A percentile compares a stretch with the other conserved stretches of the same genome.
Conservation (phyloP, 2,888 invertebrate species). For the Trichogramma evanescens region DNA sequence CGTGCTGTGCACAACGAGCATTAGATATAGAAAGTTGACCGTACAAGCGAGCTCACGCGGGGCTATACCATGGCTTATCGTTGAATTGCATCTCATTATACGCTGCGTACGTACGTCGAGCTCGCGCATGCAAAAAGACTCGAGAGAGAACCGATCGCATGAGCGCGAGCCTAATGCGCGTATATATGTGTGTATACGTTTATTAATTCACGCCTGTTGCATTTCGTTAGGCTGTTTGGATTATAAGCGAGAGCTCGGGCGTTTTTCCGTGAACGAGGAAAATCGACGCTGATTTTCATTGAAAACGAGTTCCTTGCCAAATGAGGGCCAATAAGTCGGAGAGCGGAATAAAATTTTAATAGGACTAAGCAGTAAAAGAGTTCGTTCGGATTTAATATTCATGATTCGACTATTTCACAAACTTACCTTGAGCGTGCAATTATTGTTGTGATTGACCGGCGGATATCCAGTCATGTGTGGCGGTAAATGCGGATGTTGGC, state of each 20-base stretch:
- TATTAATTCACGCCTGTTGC: slow-evolving; percentile 10
- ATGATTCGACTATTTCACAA: background rate
- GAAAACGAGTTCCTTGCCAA: no score
- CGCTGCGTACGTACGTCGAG: background rate
- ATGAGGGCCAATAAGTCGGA: no score
- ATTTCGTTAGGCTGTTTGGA: no score
- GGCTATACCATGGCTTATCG: slow-evolving; percentile 7
- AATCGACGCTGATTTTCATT: no score
- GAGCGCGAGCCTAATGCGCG: slow-evolving; percentile 15
- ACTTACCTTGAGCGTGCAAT: slow-evolving; percentile 47
- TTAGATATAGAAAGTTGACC: slow-evolving; percentile 33
- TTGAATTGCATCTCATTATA: slow-evolving; percentile 23
- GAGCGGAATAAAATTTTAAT: no score
- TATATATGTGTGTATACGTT: background rate
- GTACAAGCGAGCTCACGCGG: slow-evolving; percentile 22
- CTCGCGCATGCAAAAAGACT: slow-evolving; percentile 20
- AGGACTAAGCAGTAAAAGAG: no score
- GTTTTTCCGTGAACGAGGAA: no score
- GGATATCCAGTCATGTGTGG: slow-evolving; percentile 43
- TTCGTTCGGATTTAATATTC: no score
- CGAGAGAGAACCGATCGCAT: background rate
- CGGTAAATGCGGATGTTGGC: slow-evolving; percentile 54
- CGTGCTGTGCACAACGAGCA: slow-evolving; percentile 6
- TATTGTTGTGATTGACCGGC: slow-evolving; percentile 49
- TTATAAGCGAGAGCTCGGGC: no score